Base-by-base conservation (phyloP, 1,140 invertebrate species). In the Thereuonema tuberculata region DNA sequence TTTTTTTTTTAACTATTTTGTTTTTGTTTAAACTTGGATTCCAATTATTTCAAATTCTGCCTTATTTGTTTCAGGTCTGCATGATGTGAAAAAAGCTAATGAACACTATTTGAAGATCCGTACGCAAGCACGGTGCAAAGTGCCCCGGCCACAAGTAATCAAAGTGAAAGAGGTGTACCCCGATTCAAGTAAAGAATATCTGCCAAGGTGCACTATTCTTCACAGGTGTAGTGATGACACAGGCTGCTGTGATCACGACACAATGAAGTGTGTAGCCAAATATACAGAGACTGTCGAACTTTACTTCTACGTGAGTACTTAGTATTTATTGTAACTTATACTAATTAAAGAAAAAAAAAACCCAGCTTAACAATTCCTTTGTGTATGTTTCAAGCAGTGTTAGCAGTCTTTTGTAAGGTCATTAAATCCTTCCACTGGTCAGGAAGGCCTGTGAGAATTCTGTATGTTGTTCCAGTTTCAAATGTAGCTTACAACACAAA, bases 211-310 rank as follows among this genome's bases (percentile, higher is more conserved):
- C 68, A 85, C 83, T 2, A 78, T 85, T 21, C 68, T 88, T 46
- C 81, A 87, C 68, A 78, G 81, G 60, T 88, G 86, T 67, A 79
- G 81, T n/a, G 84, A 86, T 65, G 83, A 86, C 68, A 84, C 82
- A 12, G 86, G 86, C 59, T 88, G 86, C 69, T 88, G 86, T 67
- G 71, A 69, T 25, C 75, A 76, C 17, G 78, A 81, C 60, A 69
- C 73, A 2, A 73, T 80, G 50, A 81, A 79, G 24, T 88, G 86
- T 68, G 80, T 78, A 25, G 79, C 84, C 1, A 86, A 84, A 67
- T 74, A 74, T 1, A 76, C 76, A 14, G 76, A 82, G 49, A 75
- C 72, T 49, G 78, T 87, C 21, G 79, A 83, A 59, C 75, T 86
- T 20, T 79, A 80, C 65, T 86, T 87, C 70, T 82, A 81, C 70